Evolutionary conservation across 2,113 vertebrate genomes (phyloP).

Genomic region (Piprites chloris): DNA sequence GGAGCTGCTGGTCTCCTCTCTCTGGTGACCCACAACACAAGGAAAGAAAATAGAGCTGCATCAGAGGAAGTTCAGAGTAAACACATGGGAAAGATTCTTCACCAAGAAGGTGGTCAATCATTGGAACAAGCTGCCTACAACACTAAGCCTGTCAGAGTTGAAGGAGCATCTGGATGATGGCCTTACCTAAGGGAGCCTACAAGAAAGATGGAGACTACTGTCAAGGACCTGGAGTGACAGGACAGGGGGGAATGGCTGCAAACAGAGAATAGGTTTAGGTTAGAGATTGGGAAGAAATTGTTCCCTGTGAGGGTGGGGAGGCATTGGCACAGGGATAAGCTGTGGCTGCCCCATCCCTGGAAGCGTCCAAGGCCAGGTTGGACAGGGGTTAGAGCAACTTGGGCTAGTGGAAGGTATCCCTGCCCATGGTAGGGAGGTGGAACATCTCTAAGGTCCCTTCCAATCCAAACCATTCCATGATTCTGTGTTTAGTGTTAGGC

Average conservation of each 20-base stretch:
- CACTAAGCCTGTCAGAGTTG: not conserved
- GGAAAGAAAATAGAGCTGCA: not conserved
- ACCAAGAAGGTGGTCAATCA: not conserved
- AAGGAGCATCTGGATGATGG: not conserved
- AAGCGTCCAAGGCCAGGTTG: not conserved
- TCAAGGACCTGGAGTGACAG: too few species aligned
- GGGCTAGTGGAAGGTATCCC: not conserved
- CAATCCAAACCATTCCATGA: not conserved
- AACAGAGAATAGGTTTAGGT: not conserved
- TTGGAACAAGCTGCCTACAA: not conserved
- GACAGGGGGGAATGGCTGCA: not conserved
- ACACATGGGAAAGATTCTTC: not conserved
- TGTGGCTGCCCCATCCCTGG: not conserved
- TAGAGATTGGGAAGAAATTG: not conserved
- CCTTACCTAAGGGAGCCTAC: not conserved
- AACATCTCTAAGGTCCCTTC: not conserved
- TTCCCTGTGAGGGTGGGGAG: accelerated
- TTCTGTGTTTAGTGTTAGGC: not conserved
- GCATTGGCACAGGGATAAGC: not conserved
- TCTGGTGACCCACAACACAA: not conserved
- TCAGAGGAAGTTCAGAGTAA: not conserved
- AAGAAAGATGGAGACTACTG: not conserved
- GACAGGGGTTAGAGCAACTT: not conserved
- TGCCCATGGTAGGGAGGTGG: accelerated
- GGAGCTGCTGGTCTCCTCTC: not conserved